Conservation (phyloP, 2,797 vertebrate genomes). For the Rhabdophis nuchalis region DNA sequence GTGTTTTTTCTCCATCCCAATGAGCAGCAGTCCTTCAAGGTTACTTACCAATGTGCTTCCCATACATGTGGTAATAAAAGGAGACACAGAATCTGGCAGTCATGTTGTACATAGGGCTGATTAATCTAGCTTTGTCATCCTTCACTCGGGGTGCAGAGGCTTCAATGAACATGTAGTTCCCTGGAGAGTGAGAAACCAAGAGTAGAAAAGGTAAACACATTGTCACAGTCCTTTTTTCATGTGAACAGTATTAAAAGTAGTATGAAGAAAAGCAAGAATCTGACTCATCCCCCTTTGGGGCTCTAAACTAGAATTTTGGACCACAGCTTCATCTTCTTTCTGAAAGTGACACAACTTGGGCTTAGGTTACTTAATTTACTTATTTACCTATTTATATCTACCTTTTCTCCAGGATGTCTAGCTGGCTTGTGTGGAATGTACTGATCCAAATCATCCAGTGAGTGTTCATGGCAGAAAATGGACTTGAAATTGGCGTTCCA, state of each 20-base stretch:
- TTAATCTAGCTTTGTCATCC: conserved; percentile 88
- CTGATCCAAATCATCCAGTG: background rate
- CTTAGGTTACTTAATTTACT: background rate
- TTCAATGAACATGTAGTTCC: conserved; percentile 98
- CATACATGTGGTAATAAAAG: conserved; percentile 98
- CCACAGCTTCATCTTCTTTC: background rate
- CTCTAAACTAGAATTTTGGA: background rate
- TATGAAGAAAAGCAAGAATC: background rate
- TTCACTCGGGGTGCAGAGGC: conserved; percentile 83
- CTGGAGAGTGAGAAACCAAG: conserved; percentile 60
- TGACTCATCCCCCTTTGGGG: background rate
- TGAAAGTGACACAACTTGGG: background rate
- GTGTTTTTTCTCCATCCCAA: background rate
- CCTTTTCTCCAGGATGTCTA: background rate
- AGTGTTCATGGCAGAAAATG: background rate
- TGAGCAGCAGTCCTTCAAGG: fast-evolving
- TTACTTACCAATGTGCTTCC: conserved; percentile 94
- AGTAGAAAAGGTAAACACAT: background rate
- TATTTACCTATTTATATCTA: background rate
- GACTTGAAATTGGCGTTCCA: background rate
- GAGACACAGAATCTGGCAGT: conserved; percentile 87
- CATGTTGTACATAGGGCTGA: conserved; percentile 93
- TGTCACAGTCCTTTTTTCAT: fast-evolving
- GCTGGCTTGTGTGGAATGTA: background rate
- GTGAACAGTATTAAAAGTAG: fast-evolving